phyloP scores from a whole-genome alignment of 2,888 invertebrate species.

The Ashinkailepas kermadecensis region DNA sequence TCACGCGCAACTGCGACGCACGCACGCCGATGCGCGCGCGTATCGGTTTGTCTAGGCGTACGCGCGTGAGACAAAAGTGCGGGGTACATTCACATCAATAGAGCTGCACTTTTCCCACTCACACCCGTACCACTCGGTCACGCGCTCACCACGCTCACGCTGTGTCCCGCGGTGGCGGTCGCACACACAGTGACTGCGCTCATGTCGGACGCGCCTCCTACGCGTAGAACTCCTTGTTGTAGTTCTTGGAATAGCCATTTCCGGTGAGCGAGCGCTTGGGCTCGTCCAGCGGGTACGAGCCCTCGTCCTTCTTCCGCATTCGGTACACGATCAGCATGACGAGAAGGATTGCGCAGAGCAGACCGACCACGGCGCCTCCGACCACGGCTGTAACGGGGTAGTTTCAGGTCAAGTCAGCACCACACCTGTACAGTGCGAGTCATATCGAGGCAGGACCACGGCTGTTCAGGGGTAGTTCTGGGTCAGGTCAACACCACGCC shows the following conservation, averaged over 20 bases:
- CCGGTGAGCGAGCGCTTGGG: conserved; percentile 86
- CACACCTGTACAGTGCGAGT: no score
- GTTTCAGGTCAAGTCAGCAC: no score
- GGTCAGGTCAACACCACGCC: no score
- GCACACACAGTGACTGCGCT: not conserved
- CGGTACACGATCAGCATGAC: conserved; percentile 99
- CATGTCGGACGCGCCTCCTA: conserved; percentile 17
- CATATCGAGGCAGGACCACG: no score
- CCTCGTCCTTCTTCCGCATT: conserved; percentile 99
- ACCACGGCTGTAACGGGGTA: conserved; percentile 72
- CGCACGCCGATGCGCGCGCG: no score
- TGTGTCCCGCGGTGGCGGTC: not conserved
- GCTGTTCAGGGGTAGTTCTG: no score
- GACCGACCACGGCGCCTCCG: conserved; percentile 95
- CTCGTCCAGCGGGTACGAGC: conserved; percentile 92
- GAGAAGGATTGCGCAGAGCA: conserved; percentile 94
- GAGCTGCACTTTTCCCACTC: not conserved
- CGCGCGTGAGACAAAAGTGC: no score
- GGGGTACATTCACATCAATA: no score
- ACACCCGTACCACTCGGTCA: not conserved
- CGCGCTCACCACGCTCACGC: not conserved
- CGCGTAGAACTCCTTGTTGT: conserved; percentile 34
- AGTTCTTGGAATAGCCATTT: conserved; percentile 71
- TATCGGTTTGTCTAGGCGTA: no score
- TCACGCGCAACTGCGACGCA: no score